Base-by-base conservation (phyloP, 1,140 invertebrate species). In the Sipha flava region DNA sequence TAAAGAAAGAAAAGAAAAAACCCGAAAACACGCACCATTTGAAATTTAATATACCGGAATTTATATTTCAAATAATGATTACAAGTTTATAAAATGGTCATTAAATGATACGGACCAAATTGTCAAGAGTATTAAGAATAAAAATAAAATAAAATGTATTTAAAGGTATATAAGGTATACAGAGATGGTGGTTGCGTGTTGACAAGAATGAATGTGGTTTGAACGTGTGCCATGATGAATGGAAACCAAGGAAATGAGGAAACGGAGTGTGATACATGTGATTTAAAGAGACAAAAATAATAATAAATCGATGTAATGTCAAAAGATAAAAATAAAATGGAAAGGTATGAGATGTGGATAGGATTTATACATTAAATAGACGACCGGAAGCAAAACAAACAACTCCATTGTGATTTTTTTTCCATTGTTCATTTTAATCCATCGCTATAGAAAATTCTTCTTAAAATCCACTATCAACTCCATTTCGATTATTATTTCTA, bases 241-340 rank as follows among this genome's bases (percentile, higher is more conserved):
- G 62, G n/a, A 66, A 66, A 66, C 62, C 7, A n/a, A 68, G 37
- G 21, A 57, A 14, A 6, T 29, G 23, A 57, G 23, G 10, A 57
- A 57, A 57, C 21, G 3, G 21, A 29, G 18, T 40, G 62, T 23
- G n/a, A 43, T 16, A 23, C 34, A 21, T 64, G 34, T 64, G 62
- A 64, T 64, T 64, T 64, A 40, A 64, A 64, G 59, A 64, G n/a
- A 64, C 31, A 37, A 64, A 64, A 64, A 64, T 64, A 64, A 14
- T 62, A 34, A 62, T 37, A 64, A 64, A 64, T 64, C n/a, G 62
- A 64, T 64, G 31, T 23, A 21, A 64, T 64, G 34, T 40, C 34
- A 7, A 10, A 9, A 64, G 62, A 34, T 37, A 64, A 64, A n/a
- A 64, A 40, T 37, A 64, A 37, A 37, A 64, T 64, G 31, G 18